phyloP scores from a whole-genome alignment of 92 coral and sea anemone species.

The Palythoa caribaeorum region DNA sequence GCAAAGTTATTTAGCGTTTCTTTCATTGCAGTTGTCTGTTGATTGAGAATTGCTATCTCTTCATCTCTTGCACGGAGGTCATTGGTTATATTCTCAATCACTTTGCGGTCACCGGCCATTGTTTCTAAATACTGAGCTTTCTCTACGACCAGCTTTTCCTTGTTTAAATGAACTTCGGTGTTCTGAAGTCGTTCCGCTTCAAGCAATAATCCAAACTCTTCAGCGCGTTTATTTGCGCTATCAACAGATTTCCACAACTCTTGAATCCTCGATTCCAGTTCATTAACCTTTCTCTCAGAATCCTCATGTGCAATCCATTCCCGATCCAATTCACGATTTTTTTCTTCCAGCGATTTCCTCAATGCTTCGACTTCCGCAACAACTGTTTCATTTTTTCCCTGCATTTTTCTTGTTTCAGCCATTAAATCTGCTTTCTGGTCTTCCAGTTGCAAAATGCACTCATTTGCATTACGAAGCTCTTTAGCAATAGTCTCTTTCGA shows the following conservation, averaged over 20 bases:
- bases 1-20: constrained; percentile 39
- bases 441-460: constrained; percentile 71
- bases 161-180: constrained; percentile 75
- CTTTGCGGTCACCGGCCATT: constrained; percentile 75
- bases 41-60: constrained; percentile 59
- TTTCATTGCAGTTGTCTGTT: constrained; percentile 53
- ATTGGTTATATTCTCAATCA: constrained; percentile 72
- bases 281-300: constrained; percentile 58
- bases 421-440: constrained; percentile 70
- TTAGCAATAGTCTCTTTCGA: constrained; percentile 78
- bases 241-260: constrained; percentile 65
- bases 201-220: constrained; percentile 69
- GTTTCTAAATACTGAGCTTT: constrained; percentile 73
- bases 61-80: constrained; percentile 64
- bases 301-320: constrained; percentile 63
- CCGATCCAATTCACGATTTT: constrained; percentile 63
- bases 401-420: constrained; percentile 42
- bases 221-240: constrained; percentile 68
- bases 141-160: constrained; percentile 77
- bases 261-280: constrained; percentile 50
- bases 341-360: constrained; percentile 64
- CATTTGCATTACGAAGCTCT: constrained; percentile 68
- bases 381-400: constrained; percentile 39
- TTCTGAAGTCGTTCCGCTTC: constrained; percentile 75
- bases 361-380: constrained; percentile 57